Conservation (phyloP, 2,888 invertebrate genomes). For the Hedya salicella region DNA sequence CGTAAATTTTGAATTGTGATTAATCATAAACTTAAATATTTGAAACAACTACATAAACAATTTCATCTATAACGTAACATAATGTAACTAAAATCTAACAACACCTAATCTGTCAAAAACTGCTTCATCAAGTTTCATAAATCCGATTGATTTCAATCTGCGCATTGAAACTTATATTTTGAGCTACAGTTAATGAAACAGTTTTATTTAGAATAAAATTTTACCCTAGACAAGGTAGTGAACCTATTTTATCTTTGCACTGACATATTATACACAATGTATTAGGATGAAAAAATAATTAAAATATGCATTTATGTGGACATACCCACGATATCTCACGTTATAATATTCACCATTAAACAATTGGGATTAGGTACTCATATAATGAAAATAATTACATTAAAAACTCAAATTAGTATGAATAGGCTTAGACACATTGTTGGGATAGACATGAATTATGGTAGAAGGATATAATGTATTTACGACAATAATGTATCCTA, state of each 20-base stretch:
- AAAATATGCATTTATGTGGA: slow-evolving; percentile 24
- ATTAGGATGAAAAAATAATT: slow-evolving; percentile 17
- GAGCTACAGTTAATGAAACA: slow-evolving; percentile 29
- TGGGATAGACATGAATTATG: slow-evolving; percentile 9
- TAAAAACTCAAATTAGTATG: background rate
- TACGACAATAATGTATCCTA: background rate
- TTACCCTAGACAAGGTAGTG: slow-evolving; percentile 33
- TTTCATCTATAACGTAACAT: slow-evolving; percentile 74
- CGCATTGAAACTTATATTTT: slow-evolving; percentile 15
- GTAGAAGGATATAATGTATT: background rate
- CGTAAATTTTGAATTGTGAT: slow-evolving; percentile 32
- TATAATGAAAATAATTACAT: slow-evolving; percentile 23
- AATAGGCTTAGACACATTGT: background rate
- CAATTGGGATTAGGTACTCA: slow-evolving; percentile 7
- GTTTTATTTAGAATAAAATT: slow-evolving; percentile 26
- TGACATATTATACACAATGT: slow-evolving; percentile 31
- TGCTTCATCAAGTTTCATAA: slow-evolving; percentile 26
- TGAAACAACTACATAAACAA: slow-evolving; percentile 79
- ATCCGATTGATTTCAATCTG: slow-evolving; percentile 4
- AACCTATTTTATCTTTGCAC: slow-evolving; percentile 35
- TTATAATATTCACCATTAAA: slow-evolving; percentile 25
- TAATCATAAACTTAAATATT: slow-evolving; percentile 71
- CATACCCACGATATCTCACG: slow-evolving; percentile 24
- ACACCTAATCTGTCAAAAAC: slow-evolving; percentile 44
- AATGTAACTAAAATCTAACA: slow-evolving; percentile 60